phyloP scores from a whole-genome alignment of 2,888 invertebrate genomes.

The Cyaniris semiargus region DNA sequence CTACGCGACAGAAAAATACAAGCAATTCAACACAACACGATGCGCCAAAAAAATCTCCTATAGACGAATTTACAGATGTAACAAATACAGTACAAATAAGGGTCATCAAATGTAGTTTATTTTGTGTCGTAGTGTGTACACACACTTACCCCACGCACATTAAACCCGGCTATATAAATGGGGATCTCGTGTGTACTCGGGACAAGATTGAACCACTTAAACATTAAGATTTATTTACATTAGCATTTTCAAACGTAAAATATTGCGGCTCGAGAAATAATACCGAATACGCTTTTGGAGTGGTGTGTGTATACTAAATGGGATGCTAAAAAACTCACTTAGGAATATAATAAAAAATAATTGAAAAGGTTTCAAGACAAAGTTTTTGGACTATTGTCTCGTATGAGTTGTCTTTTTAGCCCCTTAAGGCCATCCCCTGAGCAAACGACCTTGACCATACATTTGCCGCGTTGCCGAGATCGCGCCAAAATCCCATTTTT shows the following conservation, averaged over 20 bases:
- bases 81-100: not conserved
- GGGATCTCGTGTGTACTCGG: slow-evolving; percentile 37
- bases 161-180: slow-evolving; percentile 40
- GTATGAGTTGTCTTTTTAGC: too few species aligned
- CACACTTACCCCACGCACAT: slow-evolving; percentile 35
- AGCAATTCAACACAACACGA: not conserved
- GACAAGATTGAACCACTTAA: slow-evolving; percentile 39
- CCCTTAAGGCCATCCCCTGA: too few species aligned
- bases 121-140: not conserved
- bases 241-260: slow-evolving; percentile 17
- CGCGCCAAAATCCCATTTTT: too few species aligned
- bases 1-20: not conserved
- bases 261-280: slow-evolving; percentile 24
- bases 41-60: not conserved
- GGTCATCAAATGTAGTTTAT: not conserved
- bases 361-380: too few species aligned
- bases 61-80: not conserved
- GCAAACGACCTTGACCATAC: too few species aligned
- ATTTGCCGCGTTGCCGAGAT: too few species aligned
- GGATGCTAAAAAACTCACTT: not conserved
- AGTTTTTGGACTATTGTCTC: too few species aligned
- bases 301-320: not conserved
- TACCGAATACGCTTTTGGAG: not conserved
- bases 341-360: too few species aligned
- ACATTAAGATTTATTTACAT: slow-evolving; percentile 39